Evolutionary conservation across 2,888 invertebrate species (phyloP), one percentile per base, ranked within the genome.

Genomic region (Chrysolina americana): DNA sequence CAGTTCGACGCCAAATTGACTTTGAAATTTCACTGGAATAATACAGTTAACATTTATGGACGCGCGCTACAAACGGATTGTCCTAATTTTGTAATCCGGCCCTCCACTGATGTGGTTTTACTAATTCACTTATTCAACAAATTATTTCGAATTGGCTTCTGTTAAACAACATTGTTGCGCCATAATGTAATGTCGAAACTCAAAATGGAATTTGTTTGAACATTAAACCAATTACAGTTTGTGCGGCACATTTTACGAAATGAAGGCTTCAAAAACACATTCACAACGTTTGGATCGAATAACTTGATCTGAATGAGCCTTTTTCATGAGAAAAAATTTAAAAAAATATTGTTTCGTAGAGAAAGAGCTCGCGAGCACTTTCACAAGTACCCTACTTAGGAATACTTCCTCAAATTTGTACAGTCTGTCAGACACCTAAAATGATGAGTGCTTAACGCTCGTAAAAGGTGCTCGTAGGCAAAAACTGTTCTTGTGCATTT

Each of bases 41-140:
- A 53, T 13, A 36, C 36, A 6, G 36, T 36, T 36, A 36, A 19
- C 64, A 59, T 65, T 69, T 71, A 71, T 65, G 69, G 62, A 71
- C 17, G 69, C 65, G 48, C 59, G 41, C 68, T 48, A 59, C 56
- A 68, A 71, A 74, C 63, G 71, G 75, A 71, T 71, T 65, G 75
- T 28, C 65, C 68, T 59, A 75, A 71, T 59, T 59, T 68, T 28
- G 47, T 56, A 65, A 65, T 73, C 64, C 65, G 47, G 63, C 36
- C 13, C 8, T 19, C 56, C 73, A 59, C 47, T 41, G 47, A 23
- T 69, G 68, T 47, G 73, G 73, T 68, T 68, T 6, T 53, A 36
- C 53, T 73, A 73, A 73, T 73, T 69, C 65, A 69, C 65, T 69
- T 73, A 73, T 73, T 69, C 44, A 65, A 65, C 69, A 73, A 73